Evolutionary conservation across 1,140 invertebrate genomes (phyloP).

Genomic region (Prorops nasuta): DNA sequence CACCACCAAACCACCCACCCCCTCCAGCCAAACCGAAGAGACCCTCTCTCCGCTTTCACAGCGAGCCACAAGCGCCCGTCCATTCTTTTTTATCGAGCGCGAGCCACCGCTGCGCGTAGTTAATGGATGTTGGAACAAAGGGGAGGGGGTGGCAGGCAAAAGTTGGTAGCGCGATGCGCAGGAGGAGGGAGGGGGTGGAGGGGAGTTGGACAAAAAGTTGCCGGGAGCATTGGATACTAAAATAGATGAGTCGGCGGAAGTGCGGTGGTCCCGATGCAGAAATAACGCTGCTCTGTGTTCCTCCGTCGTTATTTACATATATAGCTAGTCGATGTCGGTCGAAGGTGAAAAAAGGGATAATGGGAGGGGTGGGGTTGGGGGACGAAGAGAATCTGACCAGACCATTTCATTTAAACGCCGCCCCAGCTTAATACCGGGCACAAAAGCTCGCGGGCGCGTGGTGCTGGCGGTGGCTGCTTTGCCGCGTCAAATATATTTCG

Average conservation of each 20-base stretch:
- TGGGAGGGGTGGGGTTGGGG: not conserved
- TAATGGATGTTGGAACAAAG: slow-evolving; percentile 18
- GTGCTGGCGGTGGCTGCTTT: too few species aligned
- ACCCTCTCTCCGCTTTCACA: not conserved
- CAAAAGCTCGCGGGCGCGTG: too few species aligned
- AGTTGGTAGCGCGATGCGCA: slow-evolving; percentile 1
- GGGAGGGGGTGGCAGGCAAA: not conserved
- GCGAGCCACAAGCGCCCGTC: not conserved
- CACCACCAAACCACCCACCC: not conserved
- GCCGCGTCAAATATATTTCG: too few species aligned
- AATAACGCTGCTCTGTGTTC: not conserved
- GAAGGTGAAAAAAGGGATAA: not conserved
- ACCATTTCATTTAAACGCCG: too few species aligned
- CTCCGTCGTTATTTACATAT: slow-evolving; percentile 21
- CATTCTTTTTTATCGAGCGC: not conserved
- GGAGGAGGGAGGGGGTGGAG: slow-evolving; percentile 4
- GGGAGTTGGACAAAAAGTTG: slow-evolving; percentile 9
- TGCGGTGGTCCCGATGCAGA: not conserved
- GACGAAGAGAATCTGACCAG: not conserved
- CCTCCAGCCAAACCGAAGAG: not conserved
- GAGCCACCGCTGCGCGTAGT: slow-evolving; percentile 5
- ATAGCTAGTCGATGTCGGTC: too few species aligned
- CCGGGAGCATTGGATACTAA: slow-evolving; percentile 13
- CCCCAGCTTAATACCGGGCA: too few species aligned
- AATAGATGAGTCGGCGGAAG: slow-evolving; percentile 18